Conservation (phyloP, 2,888 invertebrate species). For the Callinectes sapidus region DNA sequence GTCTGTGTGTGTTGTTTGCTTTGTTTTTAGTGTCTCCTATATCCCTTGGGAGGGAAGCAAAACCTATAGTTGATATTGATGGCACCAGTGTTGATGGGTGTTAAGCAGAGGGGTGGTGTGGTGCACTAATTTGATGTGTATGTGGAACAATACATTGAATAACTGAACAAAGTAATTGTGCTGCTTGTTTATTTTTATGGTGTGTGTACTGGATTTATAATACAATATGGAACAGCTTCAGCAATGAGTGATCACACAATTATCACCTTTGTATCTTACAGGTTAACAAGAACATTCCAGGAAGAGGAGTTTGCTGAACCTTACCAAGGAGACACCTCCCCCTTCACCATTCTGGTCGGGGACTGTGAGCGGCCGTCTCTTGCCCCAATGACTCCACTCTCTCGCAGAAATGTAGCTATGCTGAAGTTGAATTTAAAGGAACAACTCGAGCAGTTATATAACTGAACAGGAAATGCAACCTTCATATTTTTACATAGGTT, state of each 20-base stretch:
- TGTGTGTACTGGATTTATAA: neutral
- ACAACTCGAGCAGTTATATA: slow-evolving; percentile 50
- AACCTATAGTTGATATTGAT: too few relatives aligned
- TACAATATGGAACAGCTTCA: neutral
- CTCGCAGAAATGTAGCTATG: slow-evolving; percentile 34
- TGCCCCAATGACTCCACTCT: slow-evolving; percentile 56
- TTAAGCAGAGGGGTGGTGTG: too few relatives aligned
- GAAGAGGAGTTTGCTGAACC: neutral
- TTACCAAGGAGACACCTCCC: slow-evolving; percentile 6
- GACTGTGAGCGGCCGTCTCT: slow-evolving; percentile 57
- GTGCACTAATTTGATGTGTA: too few relatives aligned
- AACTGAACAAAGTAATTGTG: neutral
- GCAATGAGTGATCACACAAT: neutral
- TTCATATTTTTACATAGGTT: neutral
- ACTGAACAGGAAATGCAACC: neutral
- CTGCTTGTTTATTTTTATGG: neutral
- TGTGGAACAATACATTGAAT: too few relatives aligned
- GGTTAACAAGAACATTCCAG: neutral
- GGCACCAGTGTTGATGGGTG: too few relatives aligned
- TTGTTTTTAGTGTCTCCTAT: too few relatives aligned
- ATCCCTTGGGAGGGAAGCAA: too few relatives aligned
- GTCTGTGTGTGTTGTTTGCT: too few relatives aligned
- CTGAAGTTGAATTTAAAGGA: slow-evolving; percentile 41
- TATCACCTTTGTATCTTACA: neutral
- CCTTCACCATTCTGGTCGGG: slow-evolving; percentile 44